A percentile compares a stretch with the other conserved stretches of the same genome.
Evolutionary conservation across 2,797 vertebrate genomes (phyloP).

Genomic region (Lepilemur septentrionalis): DNA sequence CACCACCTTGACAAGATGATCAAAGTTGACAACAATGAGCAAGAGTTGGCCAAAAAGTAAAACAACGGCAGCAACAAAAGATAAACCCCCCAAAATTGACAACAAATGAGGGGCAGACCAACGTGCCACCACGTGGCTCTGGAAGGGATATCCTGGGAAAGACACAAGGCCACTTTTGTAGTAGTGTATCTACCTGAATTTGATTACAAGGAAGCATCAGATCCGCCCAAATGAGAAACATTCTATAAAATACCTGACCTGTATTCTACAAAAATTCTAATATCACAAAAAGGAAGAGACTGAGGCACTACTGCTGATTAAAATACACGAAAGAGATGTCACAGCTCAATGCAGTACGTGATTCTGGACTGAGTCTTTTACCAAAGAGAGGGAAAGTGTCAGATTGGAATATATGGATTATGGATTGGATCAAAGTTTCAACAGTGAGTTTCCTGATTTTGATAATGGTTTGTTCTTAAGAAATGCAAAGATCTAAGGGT

Average conservation of each 20-base stretch:
- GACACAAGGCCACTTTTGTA: not conserved
- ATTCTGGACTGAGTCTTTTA: not conserved
- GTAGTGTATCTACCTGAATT: not conserved
- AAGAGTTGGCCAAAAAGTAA: not conserved
- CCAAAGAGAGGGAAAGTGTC: not conserved
- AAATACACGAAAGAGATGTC: not conserved
- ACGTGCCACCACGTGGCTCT: accelerated
- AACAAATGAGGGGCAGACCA: not conserved
- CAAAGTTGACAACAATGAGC: not conserved
- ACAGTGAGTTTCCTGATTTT: not conserved
- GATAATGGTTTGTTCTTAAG: not conserved
- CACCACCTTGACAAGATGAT: not conserved
- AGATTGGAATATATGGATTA: not conserved
- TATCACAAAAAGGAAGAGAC: not conserved
- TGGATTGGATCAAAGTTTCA: not conserved
- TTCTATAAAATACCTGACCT: not conserved
- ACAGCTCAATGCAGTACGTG: not conserved
- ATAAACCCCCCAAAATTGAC: not conserved
- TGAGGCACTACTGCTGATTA: not conserved
- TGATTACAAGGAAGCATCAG: not conserved
- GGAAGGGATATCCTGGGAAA: not conserved
- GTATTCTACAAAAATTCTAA: not conserved
- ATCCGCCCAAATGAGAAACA: not conserved
- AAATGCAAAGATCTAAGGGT: not conserved
- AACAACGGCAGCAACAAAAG: not conserved